Percentiles rank a stretch among this genome's conserved stretches.
These are phyloP conservation scores for Andrena minutula DNA, from an alignment of 2,888 invertebrate genomes.

Conservation along the genomic window DNA sequence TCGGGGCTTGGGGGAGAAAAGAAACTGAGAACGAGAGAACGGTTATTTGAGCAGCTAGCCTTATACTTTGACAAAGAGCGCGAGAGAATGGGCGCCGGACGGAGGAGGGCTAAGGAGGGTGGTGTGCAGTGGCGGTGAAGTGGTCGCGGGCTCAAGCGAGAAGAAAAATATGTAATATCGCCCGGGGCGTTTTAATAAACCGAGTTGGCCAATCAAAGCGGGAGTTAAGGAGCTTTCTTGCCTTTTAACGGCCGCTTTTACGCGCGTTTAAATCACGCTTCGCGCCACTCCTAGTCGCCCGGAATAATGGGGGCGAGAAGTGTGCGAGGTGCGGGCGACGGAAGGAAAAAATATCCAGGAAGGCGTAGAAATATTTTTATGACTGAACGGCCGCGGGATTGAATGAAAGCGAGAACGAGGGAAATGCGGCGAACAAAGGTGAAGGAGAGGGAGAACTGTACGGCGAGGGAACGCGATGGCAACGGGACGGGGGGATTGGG, in stretches of 20 bases:
- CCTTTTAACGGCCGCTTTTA: conserved; percentile 84
- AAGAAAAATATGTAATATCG: conserved; percentile 78
- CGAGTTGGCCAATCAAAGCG: conserved; percentile 83
- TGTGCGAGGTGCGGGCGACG: conserved; percentile 56
- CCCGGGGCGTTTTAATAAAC: conserved; percentile 84
- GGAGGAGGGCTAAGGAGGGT: not conserved
- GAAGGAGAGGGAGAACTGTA: not conserved
- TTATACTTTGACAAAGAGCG: conserved; percentile 50
- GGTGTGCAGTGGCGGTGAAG: conserved; percentile 37
- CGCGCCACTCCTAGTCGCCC: conserved; percentile 54
- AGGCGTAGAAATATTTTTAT: conserved; percentile 83
- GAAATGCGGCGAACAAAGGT: conserved; percentile 27
- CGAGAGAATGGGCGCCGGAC: conserved; percentile 32
- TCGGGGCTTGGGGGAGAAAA: conserved; percentile 33
- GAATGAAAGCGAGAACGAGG: conserved; percentile 45
- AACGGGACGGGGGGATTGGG: not conserved
- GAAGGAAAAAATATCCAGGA: conserved; percentile 66
- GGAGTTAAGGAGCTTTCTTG: conserved; percentile 83
- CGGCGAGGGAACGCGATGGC: not conserved
- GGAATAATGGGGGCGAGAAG: conserved; percentile 62
- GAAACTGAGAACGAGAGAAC: conserved; percentile 50
- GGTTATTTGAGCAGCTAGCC: conserved; percentile 59
- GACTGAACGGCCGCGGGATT: conserved; percentile 72
- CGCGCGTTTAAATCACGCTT: conserved; percentile 84
- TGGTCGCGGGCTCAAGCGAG: conserved; percentile 43